Conservation (phyloP, 2,113 vertebrate species). For the Hyperopisus bebe region DNA sequence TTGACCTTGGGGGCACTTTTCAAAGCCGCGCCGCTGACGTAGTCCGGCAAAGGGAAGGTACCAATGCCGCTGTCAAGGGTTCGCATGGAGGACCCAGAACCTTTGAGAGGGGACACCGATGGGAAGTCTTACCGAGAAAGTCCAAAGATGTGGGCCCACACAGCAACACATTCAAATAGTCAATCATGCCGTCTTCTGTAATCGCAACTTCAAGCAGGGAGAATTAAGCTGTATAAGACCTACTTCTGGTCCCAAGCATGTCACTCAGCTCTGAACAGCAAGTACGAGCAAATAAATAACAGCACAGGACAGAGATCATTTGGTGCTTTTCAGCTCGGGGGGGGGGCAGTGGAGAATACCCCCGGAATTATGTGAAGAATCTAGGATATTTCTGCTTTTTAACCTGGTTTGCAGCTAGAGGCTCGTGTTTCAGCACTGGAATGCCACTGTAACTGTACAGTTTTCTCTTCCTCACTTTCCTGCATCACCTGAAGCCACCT, state of each 20-base stretch:
- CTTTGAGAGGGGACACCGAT: conserved; percentile 44
- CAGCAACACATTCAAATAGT: background rate
- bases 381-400: background rate
- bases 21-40: conserved; percentile 67
- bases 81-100: conserved; percentile 81
- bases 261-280: background rate
- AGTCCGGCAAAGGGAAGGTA: conserved; percentile 88
- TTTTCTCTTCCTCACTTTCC: background rate
- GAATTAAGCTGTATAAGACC: background rate
- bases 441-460: background rate
- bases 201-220: background rate
- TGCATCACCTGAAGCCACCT: background rate
- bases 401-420: background rate
- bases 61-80: conserved; percentile 95
- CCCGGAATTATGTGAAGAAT: background rate
- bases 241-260: background rate
- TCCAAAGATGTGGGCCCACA: background rate
- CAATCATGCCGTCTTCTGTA: background rate
- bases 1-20: conserved; percentile 73
- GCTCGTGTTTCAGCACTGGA: background rate
- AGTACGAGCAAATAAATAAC: background rate
- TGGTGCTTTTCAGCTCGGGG: background rate
- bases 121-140: background rate
- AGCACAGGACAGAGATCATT: background rate
- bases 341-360: background rate